Evolutionary conservation across 2,113 vertebrate species (phyloP).

Genomic region (Myotis yumanensis): DNA sequence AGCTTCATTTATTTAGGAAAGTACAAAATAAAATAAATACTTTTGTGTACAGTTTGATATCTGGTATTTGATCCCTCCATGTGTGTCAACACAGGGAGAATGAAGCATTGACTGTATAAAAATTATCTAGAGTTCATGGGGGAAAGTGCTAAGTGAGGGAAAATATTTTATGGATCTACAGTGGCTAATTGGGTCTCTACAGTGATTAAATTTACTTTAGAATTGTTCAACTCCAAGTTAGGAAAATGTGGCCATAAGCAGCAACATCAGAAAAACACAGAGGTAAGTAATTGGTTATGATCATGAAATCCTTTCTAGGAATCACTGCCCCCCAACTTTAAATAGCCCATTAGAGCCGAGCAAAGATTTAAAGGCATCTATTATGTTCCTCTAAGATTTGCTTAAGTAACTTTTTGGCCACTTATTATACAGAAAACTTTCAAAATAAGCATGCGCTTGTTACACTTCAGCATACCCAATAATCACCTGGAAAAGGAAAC

Average conservation of each 20-base stretch:
- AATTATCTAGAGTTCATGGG: not conserved
- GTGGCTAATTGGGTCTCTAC: not conserved
- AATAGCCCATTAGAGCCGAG: not conserved
- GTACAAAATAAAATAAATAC: not conserved
- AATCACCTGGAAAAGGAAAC: not conserved
- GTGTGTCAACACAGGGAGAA: not conserved
- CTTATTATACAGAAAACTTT: not conserved
- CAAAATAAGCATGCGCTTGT: not conserved
- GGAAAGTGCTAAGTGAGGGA: not conserved
- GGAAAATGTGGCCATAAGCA: not conserved
- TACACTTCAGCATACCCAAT: not conserved
- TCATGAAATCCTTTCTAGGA: not conserved
- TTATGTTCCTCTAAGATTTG: constrained; percentile 17
- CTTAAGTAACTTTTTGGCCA: not conserved
- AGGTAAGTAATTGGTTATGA: not conserved
- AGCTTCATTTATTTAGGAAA: not conserved
- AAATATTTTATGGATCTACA: not conserved
- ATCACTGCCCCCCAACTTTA: not conserved
- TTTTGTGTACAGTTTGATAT: not conserved
- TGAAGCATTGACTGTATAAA: not conserved
- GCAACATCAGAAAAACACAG: not conserved
- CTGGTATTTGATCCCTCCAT: not conserved
- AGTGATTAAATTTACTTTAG: constrained; percentile 40
- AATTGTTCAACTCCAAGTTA: not conserved
- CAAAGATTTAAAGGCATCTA: not conserved